phyloP scores from a whole-genome alignment of 2,888 invertebrate species.

The Microctonus hyperodae region DNA sequence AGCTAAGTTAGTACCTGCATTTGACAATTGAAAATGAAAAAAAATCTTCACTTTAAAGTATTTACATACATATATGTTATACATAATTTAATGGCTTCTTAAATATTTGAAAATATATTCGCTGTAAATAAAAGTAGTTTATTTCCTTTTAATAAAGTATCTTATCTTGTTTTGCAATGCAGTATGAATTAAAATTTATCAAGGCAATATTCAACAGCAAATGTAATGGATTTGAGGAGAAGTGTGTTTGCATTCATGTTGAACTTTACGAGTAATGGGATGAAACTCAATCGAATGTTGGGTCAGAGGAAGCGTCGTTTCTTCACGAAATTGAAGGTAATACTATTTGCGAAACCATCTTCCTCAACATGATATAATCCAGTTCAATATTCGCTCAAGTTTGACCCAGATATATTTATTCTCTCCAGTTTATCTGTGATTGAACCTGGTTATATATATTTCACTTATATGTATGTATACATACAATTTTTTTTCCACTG shows the following conservation, averaged over 20 bases:
- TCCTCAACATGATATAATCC: not conserved
- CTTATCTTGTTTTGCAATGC: too few relatives aligned
- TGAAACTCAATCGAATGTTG: not conserved
- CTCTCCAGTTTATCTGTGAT: not conserved
- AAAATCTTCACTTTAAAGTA: not conserved
- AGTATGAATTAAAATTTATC: too few relatives aligned
- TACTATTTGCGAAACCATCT: not conserved
- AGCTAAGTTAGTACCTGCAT: not conserved
- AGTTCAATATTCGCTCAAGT: not conserved
- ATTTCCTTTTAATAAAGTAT: too few relatives aligned
- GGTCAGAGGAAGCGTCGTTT: not conserved
- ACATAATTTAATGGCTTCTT: too few relatives aligned
- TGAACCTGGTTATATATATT: not conserved
- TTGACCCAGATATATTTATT: not conserved
- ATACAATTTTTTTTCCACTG: not conserved
- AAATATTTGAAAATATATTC: too few relatives aligned
- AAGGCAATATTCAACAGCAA: too few relatives aligned
- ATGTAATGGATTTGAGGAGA: too few relatives aligned
- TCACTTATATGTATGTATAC: not conserved
- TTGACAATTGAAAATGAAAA: slow-evolving; percentile 4
- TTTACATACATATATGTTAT: not conserved
- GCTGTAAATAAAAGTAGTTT: too few relatives aligned
- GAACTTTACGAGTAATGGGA: not conserved
- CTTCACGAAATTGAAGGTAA: not conserved
- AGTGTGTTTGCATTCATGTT: not conserved